These are phyloP conservation scores for Limanda limanda DNA, from an alignment of 2,113 vertebrate genomes.

Conservation along the genomic window DNA sequence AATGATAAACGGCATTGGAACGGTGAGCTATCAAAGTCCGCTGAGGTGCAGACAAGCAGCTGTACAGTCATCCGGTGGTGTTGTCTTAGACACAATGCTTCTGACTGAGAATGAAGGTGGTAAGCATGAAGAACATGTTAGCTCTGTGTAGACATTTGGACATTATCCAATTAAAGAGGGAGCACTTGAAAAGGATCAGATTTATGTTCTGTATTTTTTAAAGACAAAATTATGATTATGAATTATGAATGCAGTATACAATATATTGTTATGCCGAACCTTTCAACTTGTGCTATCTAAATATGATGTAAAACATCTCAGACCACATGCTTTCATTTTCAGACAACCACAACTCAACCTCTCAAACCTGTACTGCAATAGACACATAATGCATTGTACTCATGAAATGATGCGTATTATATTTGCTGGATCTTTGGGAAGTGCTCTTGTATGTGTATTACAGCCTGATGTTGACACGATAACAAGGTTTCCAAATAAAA, in stretches of 20 bases:
- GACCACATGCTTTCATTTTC: conserved; percentile 44
- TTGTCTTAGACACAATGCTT: conserved; percentile 87
- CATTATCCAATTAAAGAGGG: background rate
- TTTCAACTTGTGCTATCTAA: conserved; percentile 28
- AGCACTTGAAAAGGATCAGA: background rate
- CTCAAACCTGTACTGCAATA: conserved; percentile 29
- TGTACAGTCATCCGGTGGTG: conserved; percentile 81
- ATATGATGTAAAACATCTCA: conserved; percentile 47
- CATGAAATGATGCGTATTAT: conserved; percentile 35
- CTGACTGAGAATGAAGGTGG: conserved; percentile 88
- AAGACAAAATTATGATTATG: too few species aligned
- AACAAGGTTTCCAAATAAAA: conserved; percentile 35
- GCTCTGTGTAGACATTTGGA: conserved; percentile 82
- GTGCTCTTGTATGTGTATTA: conserved; percentile 29
- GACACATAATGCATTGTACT: conserved; percentile 33
- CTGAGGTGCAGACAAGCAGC: conserved; percentile 79
- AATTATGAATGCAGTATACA: conserved; percentile 26
- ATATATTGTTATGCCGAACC: conserved; percentile 20
- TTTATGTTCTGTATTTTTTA: conserved; percentile 3
- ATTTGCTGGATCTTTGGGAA: conserved; percentile 40
- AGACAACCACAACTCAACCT: conserved; percentile 25
- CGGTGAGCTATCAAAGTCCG: conserved; percentile 89
- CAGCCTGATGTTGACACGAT: conserved; percentile 41
- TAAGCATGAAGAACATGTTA: conserved; percentile 90
- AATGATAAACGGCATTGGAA: conserved; percentile 88